Evolutionary conservation across 2,797 vertebrate genomes (phyloP), one percentile per base, ranked within the genome.

Genomic region (Gouania willdenowi): DNA sequence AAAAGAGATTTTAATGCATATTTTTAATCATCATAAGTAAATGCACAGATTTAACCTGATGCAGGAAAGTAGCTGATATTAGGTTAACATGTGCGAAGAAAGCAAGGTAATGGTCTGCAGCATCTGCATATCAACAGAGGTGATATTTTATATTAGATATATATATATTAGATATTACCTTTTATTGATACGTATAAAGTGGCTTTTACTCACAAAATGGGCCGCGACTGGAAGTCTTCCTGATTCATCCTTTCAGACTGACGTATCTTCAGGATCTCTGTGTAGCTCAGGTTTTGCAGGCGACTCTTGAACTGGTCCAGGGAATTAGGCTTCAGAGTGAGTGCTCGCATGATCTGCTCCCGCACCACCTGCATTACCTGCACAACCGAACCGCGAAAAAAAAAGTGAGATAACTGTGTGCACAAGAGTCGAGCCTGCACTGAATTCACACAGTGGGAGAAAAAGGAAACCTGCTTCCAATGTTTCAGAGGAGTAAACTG

Each of bases 181-280:
- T n/a, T n/a, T n/a, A n/a, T n/a, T n/a, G n/a, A n/a, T n/a, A n/a
- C n/a, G n/a, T n/a, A n/a, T n/a, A n/a, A n/a, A n/a, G n/a, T n/a
- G n/a, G n/a, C n/a, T n/a, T 33, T 17, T 41, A 92, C 97, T 93
- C 75, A 99, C 97, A 98, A 71, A 73, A 99, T 98, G 2, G 97
- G 97, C 71, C 95, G 94, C 80, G 96, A 98, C 84, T 98, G 95
- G 82, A 98, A 98, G 80, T 99, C 97, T 72, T 99, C 97, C 76
- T 99, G 97, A 86, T 98, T 99, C 97, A 99, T 99, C 81, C 97
- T 98, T 81, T 99, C 97, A 1, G 96, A 98, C 81, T 99, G 97
- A 54, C 97, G 95, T 60, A 99, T 95, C 88, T 98, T 99, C 83
- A 99, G 89, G 84, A 99, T 99, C 89, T 99, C 97, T 0, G 97